A percentile compares a stretch with the other conserved stretches of the same genome.
phyloP scores from a whole-genome alignment of 2,797 vertebrate genomes.

The Morelia viridis region DNA sequence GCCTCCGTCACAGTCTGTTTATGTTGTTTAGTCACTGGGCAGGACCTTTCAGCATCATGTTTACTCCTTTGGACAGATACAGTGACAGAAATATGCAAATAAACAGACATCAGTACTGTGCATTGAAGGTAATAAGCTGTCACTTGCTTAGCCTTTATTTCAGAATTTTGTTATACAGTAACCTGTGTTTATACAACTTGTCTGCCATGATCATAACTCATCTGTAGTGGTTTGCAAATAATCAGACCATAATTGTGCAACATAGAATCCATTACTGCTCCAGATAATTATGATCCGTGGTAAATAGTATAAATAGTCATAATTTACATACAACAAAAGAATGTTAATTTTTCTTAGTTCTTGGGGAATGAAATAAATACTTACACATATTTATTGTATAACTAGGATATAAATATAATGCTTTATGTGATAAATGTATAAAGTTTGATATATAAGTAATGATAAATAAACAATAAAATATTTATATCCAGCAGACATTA shows the following conservation, averaged over 20 bases:
- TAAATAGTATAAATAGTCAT: slow-evolving; percentile 1
- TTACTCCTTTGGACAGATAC: slow-evolving; percentile 97
- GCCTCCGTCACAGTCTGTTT: slow-evolving; percentile 95
- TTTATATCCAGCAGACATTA: neutral
- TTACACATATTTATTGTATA: neutral
- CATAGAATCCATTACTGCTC: neutral
- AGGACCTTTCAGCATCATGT: slow-evolving; percentile 99
- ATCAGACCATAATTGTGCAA: neutral
- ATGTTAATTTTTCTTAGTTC: neutral
- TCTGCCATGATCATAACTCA: neutral
- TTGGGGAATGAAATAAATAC: neutral
- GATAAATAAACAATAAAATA: no score
- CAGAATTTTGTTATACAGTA: neutral
- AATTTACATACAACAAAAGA: neutral
- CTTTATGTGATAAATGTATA: no score
- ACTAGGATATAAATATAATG: neutral
- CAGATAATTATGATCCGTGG: neutral
- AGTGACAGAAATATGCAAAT: slow-evolving; percentile 98
- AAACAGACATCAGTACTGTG: slow-evolving; percentile 98
- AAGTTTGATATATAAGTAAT: no score
- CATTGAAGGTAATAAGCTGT: slow-evolving; percentile 85
- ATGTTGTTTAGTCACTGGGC: slow-evolving; percentile 99
- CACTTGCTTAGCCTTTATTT: neutral
- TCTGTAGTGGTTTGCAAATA: neutral
- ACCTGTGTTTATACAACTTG: neutral